phyloP scores from a whole-genome alignment of 1,140 invertebrate species.

The Drosophila funebris region DNA sequence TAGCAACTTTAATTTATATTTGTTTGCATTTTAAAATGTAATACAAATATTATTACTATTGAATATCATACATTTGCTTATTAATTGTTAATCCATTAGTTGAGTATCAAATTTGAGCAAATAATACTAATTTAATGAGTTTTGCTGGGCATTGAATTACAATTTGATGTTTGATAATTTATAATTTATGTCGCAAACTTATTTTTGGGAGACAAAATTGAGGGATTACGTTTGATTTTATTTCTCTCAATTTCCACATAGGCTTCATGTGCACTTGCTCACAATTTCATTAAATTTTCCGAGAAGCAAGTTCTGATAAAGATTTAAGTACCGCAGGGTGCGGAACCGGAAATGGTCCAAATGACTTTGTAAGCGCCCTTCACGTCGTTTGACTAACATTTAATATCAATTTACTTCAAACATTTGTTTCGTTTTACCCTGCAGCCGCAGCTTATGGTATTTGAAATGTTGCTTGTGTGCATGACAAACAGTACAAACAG shows the following conservation, averaged over 20 bases:
- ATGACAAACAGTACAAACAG: constrained; percentile 9
- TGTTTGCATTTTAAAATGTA: background rate
- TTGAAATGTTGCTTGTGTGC: constrained; percentile 8
- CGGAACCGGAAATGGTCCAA: constrained; percentile 21
- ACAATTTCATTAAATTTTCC: constrained; percentile 34
- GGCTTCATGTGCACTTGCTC: constrained; percentile 3
- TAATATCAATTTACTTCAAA: constrained; percentile 55
- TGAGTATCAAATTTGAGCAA: constrained; percentile 1
- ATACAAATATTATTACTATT: background rate
- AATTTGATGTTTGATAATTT: background rate
- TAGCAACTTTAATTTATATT: background rate
- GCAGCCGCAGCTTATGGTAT: constrained; percentile 12
- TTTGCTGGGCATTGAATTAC: background rate
- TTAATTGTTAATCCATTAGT: constrained; percentile 9
- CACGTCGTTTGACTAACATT: constrained; percentile 60
- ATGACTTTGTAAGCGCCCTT: constrained; percentile 21
- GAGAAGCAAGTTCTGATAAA: constrained; percentile 35
- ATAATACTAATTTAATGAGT: constrained; percentile 9
- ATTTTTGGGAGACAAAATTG: background rate
- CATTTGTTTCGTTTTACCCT: background rate
- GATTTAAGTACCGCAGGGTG: constrained; percentile 42
- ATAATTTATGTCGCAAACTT: background rate
- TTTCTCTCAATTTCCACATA: constrained; percentile 21
- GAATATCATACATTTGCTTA: constrained; percentile 3
- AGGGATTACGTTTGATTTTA: background rate